phyloP scores from a whole-genome alignment of 2,888 invertebrate genomes.

The Busseola fusca region DNA sequence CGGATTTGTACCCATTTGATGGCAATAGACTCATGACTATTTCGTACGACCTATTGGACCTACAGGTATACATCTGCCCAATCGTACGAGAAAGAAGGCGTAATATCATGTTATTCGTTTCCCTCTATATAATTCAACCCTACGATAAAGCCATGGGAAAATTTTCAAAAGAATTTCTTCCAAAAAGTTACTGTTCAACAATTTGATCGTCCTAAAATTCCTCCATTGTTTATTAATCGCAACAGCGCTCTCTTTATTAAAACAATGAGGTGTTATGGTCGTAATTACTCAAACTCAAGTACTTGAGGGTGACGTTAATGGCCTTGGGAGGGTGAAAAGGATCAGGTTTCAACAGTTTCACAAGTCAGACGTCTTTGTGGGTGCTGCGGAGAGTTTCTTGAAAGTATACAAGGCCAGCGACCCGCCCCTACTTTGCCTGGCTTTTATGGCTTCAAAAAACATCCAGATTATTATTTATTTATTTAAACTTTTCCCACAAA shows the following conservation, averaged over 20 bases:
- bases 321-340: conserved; percentile 11
- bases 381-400: not conserved
- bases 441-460: no score
- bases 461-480: no score
- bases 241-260: conserved; percentile 50
- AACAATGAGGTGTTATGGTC: conserved; percentile 48
- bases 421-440: no score
- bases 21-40: not conserved
- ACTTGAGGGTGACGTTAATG: conserved; percentile 53
- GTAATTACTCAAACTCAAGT: conserved; percentile 56
- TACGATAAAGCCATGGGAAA: not conserved
- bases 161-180: not conserved
- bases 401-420: not conserved
- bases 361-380: conserved; percentile 31
- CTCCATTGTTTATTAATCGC: conserved; percentile 38
- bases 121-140: not conserved
- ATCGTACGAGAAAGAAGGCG: not conserved
- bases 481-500: no score
- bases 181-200: not conserved
- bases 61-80: not conserved
- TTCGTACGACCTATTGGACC: not conserved
- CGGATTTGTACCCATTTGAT: not conserved
- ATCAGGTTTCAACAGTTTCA: conserved; percentile 21
- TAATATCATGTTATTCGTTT: not conserved
- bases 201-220: conserved; percentile 26